phyloP scores from a whole-genome alignment of 2,888 invertebrate species.

The Phania funesta region DNA sequence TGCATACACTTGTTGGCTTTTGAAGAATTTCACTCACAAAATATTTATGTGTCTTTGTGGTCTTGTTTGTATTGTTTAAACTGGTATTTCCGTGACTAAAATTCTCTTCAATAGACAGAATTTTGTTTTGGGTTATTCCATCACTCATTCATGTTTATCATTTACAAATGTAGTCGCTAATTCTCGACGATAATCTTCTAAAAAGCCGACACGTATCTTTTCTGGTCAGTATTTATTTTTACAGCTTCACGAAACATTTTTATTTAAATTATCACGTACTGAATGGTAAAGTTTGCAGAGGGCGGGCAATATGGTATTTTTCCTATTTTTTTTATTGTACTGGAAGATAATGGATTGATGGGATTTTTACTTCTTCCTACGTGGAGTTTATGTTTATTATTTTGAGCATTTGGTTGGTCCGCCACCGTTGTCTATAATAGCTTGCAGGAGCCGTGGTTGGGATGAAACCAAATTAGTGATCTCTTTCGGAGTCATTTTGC shows the following conservation, averaged over 20 bases:
- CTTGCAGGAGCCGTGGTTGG: too few species aligned
- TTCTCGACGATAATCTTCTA: background rate
- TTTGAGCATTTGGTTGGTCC: too few species aligned
- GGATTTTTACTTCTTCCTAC: too few species aligned
- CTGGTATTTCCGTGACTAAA: constrained; percentile 3
- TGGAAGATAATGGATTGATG: too few species aligned
- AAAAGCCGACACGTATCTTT: background rate
- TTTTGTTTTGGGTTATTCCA: background rate
- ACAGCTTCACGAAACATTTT: background rate
- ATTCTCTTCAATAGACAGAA: background rate
- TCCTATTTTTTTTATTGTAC: too few species aligned
- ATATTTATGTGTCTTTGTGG: background rate
- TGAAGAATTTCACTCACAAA: background rate
- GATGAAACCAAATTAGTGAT: too few species aligned
- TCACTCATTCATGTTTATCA: background rate
- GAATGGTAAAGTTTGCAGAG: too few species aligned
- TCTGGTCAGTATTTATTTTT: background rate
- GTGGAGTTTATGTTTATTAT: too few species aligned
- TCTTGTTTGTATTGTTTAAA: background rate
- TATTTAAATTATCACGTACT: background rate
- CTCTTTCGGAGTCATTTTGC: too few species aligned
- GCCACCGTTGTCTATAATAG: too few species aligned
- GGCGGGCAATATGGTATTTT: too few species aligned
- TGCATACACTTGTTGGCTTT: constrained; percentile 6
- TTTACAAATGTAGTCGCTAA: background rate